These are phyloP conservation scores for Numenius arquata DNA, from an alignment of 2,113 vertebrate genomes.

Conservation along the genomic window DNA sequence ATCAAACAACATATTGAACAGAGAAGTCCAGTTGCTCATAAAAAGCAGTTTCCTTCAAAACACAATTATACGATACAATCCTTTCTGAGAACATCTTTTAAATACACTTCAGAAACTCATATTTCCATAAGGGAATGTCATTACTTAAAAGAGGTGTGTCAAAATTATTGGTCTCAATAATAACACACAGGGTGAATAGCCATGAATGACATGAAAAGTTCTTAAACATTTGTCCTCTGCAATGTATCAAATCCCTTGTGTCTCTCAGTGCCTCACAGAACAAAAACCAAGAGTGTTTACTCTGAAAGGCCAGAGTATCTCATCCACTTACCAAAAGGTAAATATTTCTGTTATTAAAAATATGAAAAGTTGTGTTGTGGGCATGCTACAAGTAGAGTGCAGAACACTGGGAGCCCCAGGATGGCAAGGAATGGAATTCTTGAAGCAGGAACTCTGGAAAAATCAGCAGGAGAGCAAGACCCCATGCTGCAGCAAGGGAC, in stretches of 20 bases:
- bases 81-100: not conserved
- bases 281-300: not conserved
- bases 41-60: not conserved
- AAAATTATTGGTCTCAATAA: not conserved
- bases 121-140: not conserved
- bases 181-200: not conserved
- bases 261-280: not conserved
- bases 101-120: not conserved
- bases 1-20: not conserved
- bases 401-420: not conserved
- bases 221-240: not conserved
- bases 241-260: not conserved
- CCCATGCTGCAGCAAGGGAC: not conserved
- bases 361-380: not conserved
- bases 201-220: not conserved
- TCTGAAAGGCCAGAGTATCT: not conserved
- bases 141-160: not conserved
- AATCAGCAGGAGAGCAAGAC: not conserved
- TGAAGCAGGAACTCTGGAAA: not conserved
- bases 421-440: not conserved
- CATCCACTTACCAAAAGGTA: not conserved
- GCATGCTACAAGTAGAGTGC: not conserved
- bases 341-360: not conserved
- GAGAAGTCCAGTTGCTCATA: not conserved
- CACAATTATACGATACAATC: not conserved